A percentile compares a stretch with the other conserved stretches of the same genome.
phyloP scores from a whole-genome alignment of 2,797 vertebrate species.

The Molothrus aeneus region DNA sequence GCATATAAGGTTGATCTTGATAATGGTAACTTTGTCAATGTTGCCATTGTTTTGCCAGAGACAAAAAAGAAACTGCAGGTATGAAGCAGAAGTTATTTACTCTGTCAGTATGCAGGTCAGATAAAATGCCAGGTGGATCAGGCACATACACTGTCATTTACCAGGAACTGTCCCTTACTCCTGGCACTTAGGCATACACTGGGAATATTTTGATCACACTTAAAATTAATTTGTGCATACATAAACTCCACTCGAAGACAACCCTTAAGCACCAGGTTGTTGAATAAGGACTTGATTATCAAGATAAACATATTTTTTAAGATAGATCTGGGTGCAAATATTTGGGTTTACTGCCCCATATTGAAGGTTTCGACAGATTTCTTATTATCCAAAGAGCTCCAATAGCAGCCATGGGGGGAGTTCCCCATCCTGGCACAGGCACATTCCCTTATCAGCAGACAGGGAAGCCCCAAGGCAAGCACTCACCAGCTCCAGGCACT shows the following conservation, averaged over 20 bases:
- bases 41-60: background rate
- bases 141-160: background rate
- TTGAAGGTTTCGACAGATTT: background rate
- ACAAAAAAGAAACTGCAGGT: background rate
- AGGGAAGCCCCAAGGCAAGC: background rate
- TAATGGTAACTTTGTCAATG: background rate
- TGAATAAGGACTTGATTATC: background rate
- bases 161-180: background rate
- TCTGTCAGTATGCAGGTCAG: background rate
- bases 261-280: background rate
- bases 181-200: background rate
- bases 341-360: background rate
- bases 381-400: background rate
- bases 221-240: background rate
- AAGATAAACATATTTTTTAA: background rate
- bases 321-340: background rate
- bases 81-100: background rate
- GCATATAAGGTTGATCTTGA: background rate
- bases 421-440: background rate
- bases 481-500: constrained; percentile 93
- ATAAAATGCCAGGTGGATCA: background rate
- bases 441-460: fast-evolving
- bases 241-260: background rate
- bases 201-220: background rate
- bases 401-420: background rate